These are phyloP conservation scores for Coccyzus lansbergi DNA, from an alignment of 2,797 vertebrate genomes.

Conservation along the genomic window DNA sequence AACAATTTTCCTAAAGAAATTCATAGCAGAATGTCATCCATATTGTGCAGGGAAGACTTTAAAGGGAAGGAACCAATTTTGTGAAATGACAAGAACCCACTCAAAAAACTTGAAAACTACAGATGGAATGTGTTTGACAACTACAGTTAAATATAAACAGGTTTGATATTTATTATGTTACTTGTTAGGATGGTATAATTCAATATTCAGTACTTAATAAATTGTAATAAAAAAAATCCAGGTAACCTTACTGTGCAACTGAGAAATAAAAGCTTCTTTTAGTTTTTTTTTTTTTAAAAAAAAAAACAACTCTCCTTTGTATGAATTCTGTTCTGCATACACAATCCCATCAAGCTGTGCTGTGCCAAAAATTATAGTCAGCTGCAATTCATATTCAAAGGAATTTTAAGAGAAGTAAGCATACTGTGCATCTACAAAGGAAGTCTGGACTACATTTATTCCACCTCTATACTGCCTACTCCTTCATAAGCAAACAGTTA, in stretches of 20 bases:
- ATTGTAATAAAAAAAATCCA: not conserved
- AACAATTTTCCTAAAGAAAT: not conserved
- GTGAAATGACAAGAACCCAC: not conserved
- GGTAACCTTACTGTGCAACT: not conserved
- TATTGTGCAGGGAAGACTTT: not conserved
- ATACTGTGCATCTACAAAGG: not conserved
- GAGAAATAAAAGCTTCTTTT: not conserved
- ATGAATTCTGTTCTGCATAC: not conserved
- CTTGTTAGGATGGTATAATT: not conserved
- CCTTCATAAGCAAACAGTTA: constrained; percentile 11
- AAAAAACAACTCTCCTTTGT: not conserved
- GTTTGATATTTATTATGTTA: not conserved
- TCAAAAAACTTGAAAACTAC: not conserved
- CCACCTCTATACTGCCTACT: not conserved
- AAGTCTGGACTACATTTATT: not conserved
- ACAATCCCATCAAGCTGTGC: not conserved
- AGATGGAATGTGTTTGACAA: not conserved
- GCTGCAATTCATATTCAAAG: not conserved
- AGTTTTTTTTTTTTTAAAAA: no score
- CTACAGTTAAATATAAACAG: not conserved
- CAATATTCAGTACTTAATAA: not conserved
- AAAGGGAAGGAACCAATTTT: not conserved
- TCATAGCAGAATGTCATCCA: not conserved
- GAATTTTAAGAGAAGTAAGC: not conserved
- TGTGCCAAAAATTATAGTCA: not conserved